Evolutionary conservation across 2,113 vertebrate species (phyloP), one percentile per base, ranked within the genome.

Genomic region (Crypturellus undulatus): DNA sequence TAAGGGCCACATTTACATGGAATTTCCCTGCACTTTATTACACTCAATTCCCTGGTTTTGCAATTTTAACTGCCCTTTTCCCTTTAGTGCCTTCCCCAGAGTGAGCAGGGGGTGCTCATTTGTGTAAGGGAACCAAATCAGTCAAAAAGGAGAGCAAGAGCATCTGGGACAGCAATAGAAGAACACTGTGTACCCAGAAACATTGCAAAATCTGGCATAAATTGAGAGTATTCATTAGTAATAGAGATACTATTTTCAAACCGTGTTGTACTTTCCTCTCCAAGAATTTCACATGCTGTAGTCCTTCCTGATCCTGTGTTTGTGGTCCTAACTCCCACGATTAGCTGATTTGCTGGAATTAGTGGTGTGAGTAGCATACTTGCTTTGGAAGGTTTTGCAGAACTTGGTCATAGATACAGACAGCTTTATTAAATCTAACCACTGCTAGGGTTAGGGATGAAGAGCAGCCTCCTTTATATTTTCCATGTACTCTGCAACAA

Each of bases 171-270:
- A 77, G 62, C 38, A 79, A 73, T 21, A 78, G 49, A 64, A 36
- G 42, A 86, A 80, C 21, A 77, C 56, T 49, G 60, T 0, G 1
- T 86, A 83, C 67, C 54, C 78, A 84, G 87, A 89, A 95, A 90
- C 78, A 71, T 84, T 85, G 88, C 47, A 90, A 93, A 91, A 89
- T 76, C 62, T 86, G 49, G 30, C 84, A 94, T 87, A 90, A 96
- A 96, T 73, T 77, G 77, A 89, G 59, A 77, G 21, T 60, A 79
- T 89, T 95, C 58, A 88, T 96, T 93, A 96, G 89, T 91, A 96
- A 94, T 85, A 88, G 89, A 82, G 94, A 92, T 82, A 82, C 79
- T 92, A 58, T 94, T 95, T 95, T 93, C 88, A 90, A 94, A 90
- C 83, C 84, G 62, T 86, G 80, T 87, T 3, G 3, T 58, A 77